Conservation (phyloP, 2,113 vertebrate species). For the Copsychus sechellarum region DNA sequence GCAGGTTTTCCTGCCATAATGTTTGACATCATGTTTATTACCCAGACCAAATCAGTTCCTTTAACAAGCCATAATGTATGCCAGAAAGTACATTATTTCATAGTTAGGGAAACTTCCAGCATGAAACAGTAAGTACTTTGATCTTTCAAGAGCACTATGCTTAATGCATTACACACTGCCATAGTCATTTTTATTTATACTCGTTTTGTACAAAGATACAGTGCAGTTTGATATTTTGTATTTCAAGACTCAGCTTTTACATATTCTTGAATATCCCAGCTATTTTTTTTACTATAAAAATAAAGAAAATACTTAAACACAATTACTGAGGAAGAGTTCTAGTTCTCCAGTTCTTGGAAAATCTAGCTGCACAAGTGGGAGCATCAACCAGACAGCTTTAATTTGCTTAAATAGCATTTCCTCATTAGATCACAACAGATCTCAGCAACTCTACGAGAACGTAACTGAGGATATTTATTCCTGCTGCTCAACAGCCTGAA, state of each 20-base stretch:
- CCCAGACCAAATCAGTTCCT: conserved; percentile 75
- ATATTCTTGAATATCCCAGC: not conserved
- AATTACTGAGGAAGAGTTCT: not conserved
- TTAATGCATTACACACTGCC: conserved; percentile 43
- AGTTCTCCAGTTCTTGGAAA: not conserved
- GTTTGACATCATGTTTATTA: conserved; percentile 81
- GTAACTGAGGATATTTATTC: not conserved
- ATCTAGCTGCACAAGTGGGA: not conserved
- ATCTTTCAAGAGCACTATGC: conserved; percentile 63
- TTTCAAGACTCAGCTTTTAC: conserved; percentile 10
- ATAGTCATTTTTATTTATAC: conserved; percentile 16
- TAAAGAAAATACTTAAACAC: not conserved
- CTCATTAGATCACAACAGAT: not conserved
- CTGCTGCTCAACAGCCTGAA: not conserved
- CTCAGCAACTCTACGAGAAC: not conserved
- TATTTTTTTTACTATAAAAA: not conserved
- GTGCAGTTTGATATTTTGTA: not conserved
- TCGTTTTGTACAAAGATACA: conserved; percentile 35
- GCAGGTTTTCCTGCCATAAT: conserved; percentile 76
- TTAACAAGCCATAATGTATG: conserved; percentile 74
- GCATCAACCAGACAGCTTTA: not conserved
- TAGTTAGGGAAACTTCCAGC: conserved; percentile 71
- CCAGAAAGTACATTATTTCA: conserved; percentile 75
- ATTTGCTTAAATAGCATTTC: not conserved
- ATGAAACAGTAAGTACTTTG: conserved; percentile 73